These are phyloP conservation scores for Apantesis nais DNA, from an alignment of 2,888 invertebrate genomes.

Conservation along the genomic window DNA sequence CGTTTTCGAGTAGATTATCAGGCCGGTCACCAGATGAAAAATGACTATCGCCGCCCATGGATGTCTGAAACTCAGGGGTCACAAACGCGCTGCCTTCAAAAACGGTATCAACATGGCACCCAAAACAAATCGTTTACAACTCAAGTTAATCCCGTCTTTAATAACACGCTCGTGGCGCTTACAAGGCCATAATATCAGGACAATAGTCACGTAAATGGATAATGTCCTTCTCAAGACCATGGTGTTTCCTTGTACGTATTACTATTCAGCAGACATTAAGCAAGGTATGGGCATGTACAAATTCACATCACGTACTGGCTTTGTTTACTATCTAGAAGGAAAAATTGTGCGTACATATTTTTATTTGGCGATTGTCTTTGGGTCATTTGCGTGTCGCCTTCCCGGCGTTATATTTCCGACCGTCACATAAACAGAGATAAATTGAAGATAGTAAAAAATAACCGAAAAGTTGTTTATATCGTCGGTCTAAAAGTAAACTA, in stretches of 20 bases:
- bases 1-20: too few relatives aligned
- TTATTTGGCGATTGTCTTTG: not conserved
- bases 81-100: too few relatives aligned
- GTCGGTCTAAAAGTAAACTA: too few relatives aligned
- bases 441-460: not conserved
- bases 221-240: constrained; percentile 31
- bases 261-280: constrained; percentile 24
- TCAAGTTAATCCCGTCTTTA: constrained; percentile 18
- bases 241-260: constrained; percentile 43
- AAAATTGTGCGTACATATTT: constrained; percentile 30
- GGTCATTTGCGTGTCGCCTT: not conserved
- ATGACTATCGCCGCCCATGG: too few relatives aligned
- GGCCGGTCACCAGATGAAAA: too few relatives aligned
- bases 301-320: constrained; percentile 37
- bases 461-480: not conserved
- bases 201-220: constrained; percentile 35
- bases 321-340: constrained; percentile 34
- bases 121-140: not conserved
- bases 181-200: constrained; percentile 25
- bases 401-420: not conserved
- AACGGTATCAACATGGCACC: not conserved
- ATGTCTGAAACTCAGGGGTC: too few relatives aligned
- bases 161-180: constrained; percentile 4
- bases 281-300: constrained; percentile 21
- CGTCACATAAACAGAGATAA: not conserved